These are phyloP conservation scores for Anguilla japonica DNA, from an alignment of 2,113 vertebrate species.

Conservation along the genomic window DNA sequence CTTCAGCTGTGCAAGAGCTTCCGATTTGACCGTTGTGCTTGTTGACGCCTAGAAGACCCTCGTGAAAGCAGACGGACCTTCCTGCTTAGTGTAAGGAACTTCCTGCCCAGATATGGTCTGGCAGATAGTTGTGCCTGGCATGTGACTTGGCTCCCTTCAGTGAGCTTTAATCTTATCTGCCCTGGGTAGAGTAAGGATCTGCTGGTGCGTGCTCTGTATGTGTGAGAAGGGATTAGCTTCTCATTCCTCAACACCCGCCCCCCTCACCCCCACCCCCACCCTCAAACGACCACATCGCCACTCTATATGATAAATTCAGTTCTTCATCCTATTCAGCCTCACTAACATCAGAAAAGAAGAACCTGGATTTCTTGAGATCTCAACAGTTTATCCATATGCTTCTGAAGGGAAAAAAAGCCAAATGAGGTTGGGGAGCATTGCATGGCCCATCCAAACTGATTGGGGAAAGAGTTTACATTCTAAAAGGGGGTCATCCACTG, in stretches of 20 bases:
- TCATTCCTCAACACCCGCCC: background rate
- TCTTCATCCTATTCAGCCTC: background rate
- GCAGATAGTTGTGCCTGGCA: conserved; percentile 11
- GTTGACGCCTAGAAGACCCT: background rate
- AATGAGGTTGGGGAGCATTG: background rate
- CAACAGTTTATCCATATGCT: background rate
- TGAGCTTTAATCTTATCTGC: conserved; percentile 12
- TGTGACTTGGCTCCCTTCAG: background rate
- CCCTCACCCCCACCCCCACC: background rate
- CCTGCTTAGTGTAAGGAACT: conserved; percentile 40
- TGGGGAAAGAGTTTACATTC: background rate
- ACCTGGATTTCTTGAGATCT: background rate
- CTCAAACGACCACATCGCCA: background rate
- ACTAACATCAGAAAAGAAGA: background rate
- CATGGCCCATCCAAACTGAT: background rate
- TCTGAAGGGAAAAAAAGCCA: background rate
- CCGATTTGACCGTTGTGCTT: background rate
- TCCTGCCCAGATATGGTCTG: conserved; percentile 40
- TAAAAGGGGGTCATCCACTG: background rate
- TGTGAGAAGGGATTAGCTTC: background rate
- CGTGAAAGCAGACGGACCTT: conserved; percentile 33
- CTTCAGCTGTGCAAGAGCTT: background rate
- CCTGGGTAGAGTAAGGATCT: background rate
- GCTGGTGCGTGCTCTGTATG: background rate
- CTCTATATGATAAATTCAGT: background rate